Evolutionary conservation across 2,888 invertebrate species (phyloP), one percentile per base, ranked within the genome.

Genomic region (Hedya salicella): DNA sequence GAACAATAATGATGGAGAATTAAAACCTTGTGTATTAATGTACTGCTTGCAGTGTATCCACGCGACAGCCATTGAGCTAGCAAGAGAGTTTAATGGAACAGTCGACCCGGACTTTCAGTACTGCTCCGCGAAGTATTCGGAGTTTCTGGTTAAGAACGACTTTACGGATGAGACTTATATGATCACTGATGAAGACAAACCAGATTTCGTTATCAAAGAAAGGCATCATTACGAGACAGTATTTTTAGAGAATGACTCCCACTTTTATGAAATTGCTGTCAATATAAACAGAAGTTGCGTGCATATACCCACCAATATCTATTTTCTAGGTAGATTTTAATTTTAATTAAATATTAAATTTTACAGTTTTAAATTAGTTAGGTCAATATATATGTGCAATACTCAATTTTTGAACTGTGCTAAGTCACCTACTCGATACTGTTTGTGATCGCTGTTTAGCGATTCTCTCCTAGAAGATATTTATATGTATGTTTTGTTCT

Each of bases 291-390:
- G 94, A 75, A 97, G 97, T 80, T 96, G 98, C 69, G 96, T 98
- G 54, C 98, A 99, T 85, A 96, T 98, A 25, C 98, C 99, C 4
- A 97, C 98, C 32, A 98, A 98, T 91, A 96, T 99, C 64, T 98
- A 95, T 90, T 98, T 97, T 83, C 93, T 93, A 93, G 94, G 97
- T 96, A 77, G 71, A 21, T 63, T 39, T 25, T 19, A 32, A 32
- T 25, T 25, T 25, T 25, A 4, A 3, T 6, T 25, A n/a, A n/a
- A n/a, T n/a, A n/a, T n/a, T n/a, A n/a, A n/a, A n/a, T n/a, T n/a
- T n/a, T n/a, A n/a, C n/a, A n/a, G n/a, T n/a, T n/a, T n/a, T n/a
- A n/a, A n/a, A n/a, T n/a, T n/a, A n/a, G n/a, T n/a, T n/a, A n/a
- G n/a, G n/a, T n/a, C n/a, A n/a, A n/a, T n/a, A n/a, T n/a, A n/a